Evolutionary conservation across 2,797 vertebrate species (phyloP).

Genomic region (Chelmon rostratus): DNA sequence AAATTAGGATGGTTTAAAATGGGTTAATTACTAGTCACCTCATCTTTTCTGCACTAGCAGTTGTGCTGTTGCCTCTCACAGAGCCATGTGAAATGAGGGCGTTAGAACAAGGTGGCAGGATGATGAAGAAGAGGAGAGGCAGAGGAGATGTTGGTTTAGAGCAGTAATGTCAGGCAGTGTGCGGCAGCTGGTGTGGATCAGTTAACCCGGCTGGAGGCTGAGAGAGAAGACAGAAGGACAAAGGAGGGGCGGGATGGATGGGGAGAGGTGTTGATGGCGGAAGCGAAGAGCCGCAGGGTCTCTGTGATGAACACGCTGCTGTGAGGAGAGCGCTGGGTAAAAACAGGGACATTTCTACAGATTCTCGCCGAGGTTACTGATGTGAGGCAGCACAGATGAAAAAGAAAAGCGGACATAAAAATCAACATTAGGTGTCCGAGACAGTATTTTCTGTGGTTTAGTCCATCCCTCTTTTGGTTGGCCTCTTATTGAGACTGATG

Average conservation of each 20-base stretch:
- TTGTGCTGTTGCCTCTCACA: slow-evolving; percentile 8
- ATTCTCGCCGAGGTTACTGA: slow-evolving; percentile 12
- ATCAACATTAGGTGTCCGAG: not conserved
- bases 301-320: slow-evolving; percentile 53
- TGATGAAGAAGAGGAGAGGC: slow-evolving; percentile 38
- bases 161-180: slow-evolving; percentile 46
- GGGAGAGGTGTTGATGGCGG: slow-evolving; percentile 46
- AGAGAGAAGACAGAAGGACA: slow-evolving; percentile 26
- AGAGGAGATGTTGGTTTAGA: slow-evolving; percentile 37
- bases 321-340: slow-evolving; percentile 20
- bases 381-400: slow-evolving; percentile 9
- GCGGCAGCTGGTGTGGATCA: slow-evolving; percentile 67
- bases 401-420: not conserved
- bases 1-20: slow-evolving; percentile 16
- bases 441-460: not conserved
- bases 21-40: not conserved
- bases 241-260: slow-evolving; percentile 16
- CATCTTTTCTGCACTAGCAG: slow-evolving; percentile 7
- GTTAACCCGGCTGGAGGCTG: slow-evolving; percentile 60
- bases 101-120: slow-evolving; percentile 28
- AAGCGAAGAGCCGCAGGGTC: slow-evolving; percentile 29
- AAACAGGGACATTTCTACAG: slow-evolving; percentile 39
- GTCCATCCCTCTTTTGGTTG: slow-evolving; percentile 7
- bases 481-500: not conserved
- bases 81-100: slow-evolving; percentile 10